Evolutionary conservation across 2,888 invertebrate species (phyloP), one percentile per base, ranked within the genome.

Genomic region (Andricus quercusramuli): DNA sequence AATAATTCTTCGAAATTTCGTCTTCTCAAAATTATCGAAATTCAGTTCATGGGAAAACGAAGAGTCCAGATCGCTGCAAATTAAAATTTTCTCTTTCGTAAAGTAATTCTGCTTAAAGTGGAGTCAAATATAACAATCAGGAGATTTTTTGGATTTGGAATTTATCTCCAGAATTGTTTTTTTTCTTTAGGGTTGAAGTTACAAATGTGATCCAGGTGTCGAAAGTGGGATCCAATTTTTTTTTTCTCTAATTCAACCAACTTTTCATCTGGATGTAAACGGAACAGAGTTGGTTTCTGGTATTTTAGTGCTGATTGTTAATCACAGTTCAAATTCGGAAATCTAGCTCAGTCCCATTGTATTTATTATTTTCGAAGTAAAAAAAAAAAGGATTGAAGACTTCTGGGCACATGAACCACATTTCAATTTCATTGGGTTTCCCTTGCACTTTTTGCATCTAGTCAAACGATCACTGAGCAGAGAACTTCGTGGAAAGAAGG

Each of bases 11-110:
- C 74, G 56, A 74, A 74, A 74, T 74, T 74, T 74, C 74, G 22
- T 74, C 74, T 74, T 74, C 74, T 74, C 32, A 37, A 56, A 74
- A 37, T 56, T 56, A 74, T 74, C n/a, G 74, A 74, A 74, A 74
- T 74, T 74, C 74, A 74, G 74, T 74, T 74, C 74, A 74, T 74
- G 74, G 74, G 74, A 74, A 74, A 74, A 74, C 74, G 74, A 74
- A 74, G 74, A 74, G 74, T 74, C 74, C 74, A 74, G 74, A 74
- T 74, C 56, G 74, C 74, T 74, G 74, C 74, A 74, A 74, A 74
- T 74, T 74, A 74, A 74, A 74, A 74, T 74, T 51, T 51, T 74
- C 32, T 74, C 56, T 74, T 56, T 74, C 74, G 74, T 74, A 74
- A 74, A 74, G 56, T 56, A 56, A 56, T 74, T 74, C 56, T 64